Conservation (phyloP, 2,888 invertebrate genomes). For the Pteria penguin region DNA sequence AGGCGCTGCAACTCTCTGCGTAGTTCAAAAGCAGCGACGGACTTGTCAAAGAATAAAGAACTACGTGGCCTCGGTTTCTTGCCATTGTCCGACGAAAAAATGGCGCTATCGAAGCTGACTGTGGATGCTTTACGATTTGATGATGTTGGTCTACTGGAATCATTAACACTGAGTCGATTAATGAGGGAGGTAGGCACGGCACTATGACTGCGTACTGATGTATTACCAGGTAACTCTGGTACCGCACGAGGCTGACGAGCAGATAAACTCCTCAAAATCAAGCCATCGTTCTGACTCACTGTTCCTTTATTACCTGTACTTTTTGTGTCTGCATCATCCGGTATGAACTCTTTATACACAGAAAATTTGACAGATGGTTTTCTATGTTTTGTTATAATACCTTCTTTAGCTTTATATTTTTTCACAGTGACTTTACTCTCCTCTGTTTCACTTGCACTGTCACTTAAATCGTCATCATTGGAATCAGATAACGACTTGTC, state of each 20-base stretch:
- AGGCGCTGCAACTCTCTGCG: constrained; percentile 48
- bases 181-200: constrained; percentile 28
- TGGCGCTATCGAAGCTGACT: background rate
- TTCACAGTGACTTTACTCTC: background rate
- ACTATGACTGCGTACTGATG: constrained; percentile 44
- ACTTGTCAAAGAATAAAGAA: constrained; percentile 51
- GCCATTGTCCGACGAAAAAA: too few species aligned
- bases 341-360: constrained; percentile 38
- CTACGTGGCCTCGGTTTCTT: background rate
- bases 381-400: constrained; percentile 42
- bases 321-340: constrained; percentile 17
- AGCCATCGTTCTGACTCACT: background rate
- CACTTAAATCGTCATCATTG: constrained; percentile 24
- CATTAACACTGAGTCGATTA: background rate
- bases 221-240: constrained; percentile 33
- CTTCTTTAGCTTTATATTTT: constrained; percentile 2
- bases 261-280: constrained; percentile 39
- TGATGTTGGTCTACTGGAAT: constrained; percentile 2
- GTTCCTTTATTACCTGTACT: constrained; percentile 1
- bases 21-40: constrained; percentile 54
- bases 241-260: constrained; percentile 36
- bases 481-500: background rate
- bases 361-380: constrained; percentile 54
- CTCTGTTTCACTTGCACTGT: constrained; percentile 17
- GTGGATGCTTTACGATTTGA: background rate